Base-by-base conservation (phyloP, 2,888 invertebrate genomes). In the Ernsta delagoae region DNA sequence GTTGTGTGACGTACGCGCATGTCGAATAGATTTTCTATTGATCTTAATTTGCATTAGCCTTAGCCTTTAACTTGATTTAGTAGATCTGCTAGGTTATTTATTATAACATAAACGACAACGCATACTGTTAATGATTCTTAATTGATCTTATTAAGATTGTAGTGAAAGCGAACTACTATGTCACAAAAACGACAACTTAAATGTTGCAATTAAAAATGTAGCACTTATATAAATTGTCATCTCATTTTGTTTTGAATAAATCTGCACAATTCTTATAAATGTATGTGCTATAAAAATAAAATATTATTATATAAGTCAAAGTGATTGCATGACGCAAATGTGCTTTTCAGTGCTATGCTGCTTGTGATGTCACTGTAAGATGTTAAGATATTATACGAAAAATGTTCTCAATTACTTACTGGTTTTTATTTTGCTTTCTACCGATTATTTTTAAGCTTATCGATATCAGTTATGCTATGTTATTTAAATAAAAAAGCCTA, bases 31-130 rank as follows among this genome's bases (percentile, higher is more conserved):
- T 50, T 61, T 54, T 24, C 36, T 65, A 65, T 65, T 31, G 50
- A 63, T 41, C 63, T 59, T 68, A 68, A 12, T 57, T 68, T 63
- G 57, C 67, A 31, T n/a, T n/a, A n/a, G n/a, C n/a, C n/a, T n/a
- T 70, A 68, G 68, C 76, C 70, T 75, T 75, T 75, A 73, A 67
- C 66, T 75, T 48, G 76, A 75, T 75, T 72, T 66, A 70, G 83
- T 87, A 91, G 92, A 91, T 92, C 89, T 92, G 92, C 91, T 92
- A 92, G 90, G 81, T 79, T 83, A 83, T 87, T 83, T 84, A 79
- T 84, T 79, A n/a, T n/a, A n/a, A n/a, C n/a, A n/a, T n/a, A n/a
- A n/a, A n/a, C n/a, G n/a, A n/a, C n/a, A n/a, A n/a, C 71, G 70
- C 50, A 31, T 43, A 74, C 71, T 70, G 39, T 59, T 60, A 70